Evolutionary conservation across 1,140 invertebrate genomes (phyloP).

Genomic region (Reticulitermes speratus): DNA sequence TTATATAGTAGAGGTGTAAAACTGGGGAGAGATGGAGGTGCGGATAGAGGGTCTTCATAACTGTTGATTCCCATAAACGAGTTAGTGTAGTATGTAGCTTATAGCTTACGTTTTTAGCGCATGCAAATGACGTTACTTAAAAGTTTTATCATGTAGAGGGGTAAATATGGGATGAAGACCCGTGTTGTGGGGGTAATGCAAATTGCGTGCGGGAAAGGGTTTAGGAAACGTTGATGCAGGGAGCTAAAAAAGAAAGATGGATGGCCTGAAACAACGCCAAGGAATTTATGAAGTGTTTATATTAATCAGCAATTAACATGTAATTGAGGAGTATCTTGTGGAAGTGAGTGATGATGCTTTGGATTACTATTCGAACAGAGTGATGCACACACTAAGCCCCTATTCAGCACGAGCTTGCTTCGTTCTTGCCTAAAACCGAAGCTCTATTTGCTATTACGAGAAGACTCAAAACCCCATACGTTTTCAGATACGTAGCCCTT

Average conservation of each 20-base stretch:
- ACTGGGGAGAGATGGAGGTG: neutral
- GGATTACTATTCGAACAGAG: neutral
- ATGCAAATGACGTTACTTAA: slow-evolving; percentile 15
- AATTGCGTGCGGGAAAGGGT: neutral
- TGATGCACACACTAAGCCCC: neutral
- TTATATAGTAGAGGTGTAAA: neutral
- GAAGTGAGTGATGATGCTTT: neutral
- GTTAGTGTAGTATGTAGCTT: neutral
- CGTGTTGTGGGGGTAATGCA: neutral
- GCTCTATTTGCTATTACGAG: neutral
- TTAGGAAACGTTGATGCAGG: neutral
- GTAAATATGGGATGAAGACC: neutral
- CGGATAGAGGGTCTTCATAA: neutral
- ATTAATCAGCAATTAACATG: slow-evolving; percentile 19
- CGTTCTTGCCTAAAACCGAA: neutral
- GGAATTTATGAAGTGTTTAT: slow-evolving; percentile 17
- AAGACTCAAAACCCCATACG: neutral
- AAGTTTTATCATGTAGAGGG: slow-evolving; percentile 3
- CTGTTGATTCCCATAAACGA: neutral
- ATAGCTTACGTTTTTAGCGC: neutral
- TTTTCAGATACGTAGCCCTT: neutral
- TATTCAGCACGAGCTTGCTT: neutral
- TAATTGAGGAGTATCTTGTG: neutral
- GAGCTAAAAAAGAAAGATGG: neutral
- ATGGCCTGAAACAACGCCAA: neutral